These are phyloP conservation scores for Scytalopus superciliaris DNA, from an alignment of 2,113 vertebrate genomes.

Conservation along the genomic window DNA sequence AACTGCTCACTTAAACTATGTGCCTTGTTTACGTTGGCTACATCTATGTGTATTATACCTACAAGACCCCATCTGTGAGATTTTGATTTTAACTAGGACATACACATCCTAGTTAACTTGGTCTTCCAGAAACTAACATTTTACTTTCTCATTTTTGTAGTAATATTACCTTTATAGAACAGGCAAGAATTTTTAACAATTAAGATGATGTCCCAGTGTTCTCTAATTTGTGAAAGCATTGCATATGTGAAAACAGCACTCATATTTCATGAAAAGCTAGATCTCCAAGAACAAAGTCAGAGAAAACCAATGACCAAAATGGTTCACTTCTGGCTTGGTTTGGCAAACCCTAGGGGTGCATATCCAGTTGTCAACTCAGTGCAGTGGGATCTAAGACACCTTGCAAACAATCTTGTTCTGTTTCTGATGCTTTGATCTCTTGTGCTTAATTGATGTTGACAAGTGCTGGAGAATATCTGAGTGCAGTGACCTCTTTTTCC, in stretches of 20 bases:
- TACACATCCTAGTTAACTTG: background rate
- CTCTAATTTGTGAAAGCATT: background rate
- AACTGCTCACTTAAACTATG: conserved; percentile 18
- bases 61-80: background rate
- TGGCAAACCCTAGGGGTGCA: background rate
- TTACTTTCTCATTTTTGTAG: background rate
- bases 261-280: background rate
- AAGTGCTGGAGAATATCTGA: background rate
- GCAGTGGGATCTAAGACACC: background rate
- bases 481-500: background rate
- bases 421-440: conserved; percentile 29
- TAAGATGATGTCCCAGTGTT: background rate
- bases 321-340: background rate
- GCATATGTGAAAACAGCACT: background rate
- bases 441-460: background rate
- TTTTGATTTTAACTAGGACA: background rate
- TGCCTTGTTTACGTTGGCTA: background rate
- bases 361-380: background rate
- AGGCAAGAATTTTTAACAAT: background rate
- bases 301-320: background rate
- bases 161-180: background rate
- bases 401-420: background rate
- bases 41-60: background rate
- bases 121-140: background rate
- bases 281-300: background rate